Evolutionary conservation across 2,113 vertebrate genomes (phyloP).

Genomic region (Baryphthengus martii): DNA sequence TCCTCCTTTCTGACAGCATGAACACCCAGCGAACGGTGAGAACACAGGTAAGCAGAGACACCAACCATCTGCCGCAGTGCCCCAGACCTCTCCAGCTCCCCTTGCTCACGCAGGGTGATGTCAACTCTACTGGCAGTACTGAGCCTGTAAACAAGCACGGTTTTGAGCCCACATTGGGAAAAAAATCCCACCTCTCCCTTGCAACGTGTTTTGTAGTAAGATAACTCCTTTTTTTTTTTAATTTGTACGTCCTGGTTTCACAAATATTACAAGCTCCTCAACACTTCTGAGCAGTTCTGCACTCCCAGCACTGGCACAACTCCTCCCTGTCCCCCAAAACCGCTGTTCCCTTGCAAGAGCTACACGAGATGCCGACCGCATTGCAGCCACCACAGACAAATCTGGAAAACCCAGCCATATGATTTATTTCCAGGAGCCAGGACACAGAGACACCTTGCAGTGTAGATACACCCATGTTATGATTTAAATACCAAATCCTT

Average conservation of each 20-base stretch:
- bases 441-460: background rate
- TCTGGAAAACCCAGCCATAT: background rate
- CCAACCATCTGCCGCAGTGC: background rate
- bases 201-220: background rate
- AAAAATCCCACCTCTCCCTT: background rate
- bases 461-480: background rate
- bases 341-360: background rate
- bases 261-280: rapidly evolving
- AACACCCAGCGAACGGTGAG: background rate
- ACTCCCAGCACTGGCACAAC: background rate
- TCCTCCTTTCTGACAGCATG: background rate
- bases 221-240: background rate
- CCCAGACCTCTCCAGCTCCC: background rate
- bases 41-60: background rate
- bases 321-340: background rate
- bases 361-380: rapidly evolving
- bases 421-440: background rate
- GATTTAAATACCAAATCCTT: background rate
- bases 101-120: rapidly evolving
- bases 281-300: background rate
- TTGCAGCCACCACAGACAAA: background rate
- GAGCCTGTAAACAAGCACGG: background rate
- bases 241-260: background rate
- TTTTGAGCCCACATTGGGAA: background rate
- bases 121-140: background rate